Base-by-base conservation (phyloP, 2,888 invertebrate species). In the Antitype chi region DNA sequence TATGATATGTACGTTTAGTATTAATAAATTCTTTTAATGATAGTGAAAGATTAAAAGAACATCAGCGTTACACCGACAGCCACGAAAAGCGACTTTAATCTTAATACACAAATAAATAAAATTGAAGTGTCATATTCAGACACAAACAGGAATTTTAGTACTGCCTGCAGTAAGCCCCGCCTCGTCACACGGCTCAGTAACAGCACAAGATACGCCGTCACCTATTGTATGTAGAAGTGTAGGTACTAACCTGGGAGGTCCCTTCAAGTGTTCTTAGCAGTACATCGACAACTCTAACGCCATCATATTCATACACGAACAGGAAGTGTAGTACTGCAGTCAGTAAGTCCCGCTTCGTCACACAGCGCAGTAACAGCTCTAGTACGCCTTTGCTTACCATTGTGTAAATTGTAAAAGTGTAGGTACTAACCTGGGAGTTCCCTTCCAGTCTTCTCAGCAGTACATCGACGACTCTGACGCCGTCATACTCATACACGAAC, bases 341-440 rank as follows among this genome's bases (percentile, higher is more conserved):
- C 86, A 99, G 95, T 74, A 99, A 96, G 0, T 98, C 98, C 0
- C 98, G 98, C 88, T 98, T 98, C 0, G 98, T 98, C 23, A 99
- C 98, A 71, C 98, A 98, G 67, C 99, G 97, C 82, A 99, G 94
- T 90, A 99, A 98, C 86, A 99, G 97, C 95, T 99, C 99, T 84
- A 99, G 1, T 99, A 99, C 15, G 99, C 98, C 91, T 98, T 99
- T 17, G 17, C 49, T 17, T 17, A 52, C 7, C 17, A 17, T 15
- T 52, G 49, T 52, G 8, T 59, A 38, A 38, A 9, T 59, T 8
- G 28, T 13, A 32, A 20, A 60, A 60, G 23, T 60, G 28, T 60
- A 13, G 32, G 23, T n/a, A 70, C 81, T 17, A 91, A 99, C 98
- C 97, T 98, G 98, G 20, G 98, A 97, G 91, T 97, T 98, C 1